Base-by-base conservation (phyloP, 1,140 invertebrate species). In the Macrocentrus cingulum region DNA sequence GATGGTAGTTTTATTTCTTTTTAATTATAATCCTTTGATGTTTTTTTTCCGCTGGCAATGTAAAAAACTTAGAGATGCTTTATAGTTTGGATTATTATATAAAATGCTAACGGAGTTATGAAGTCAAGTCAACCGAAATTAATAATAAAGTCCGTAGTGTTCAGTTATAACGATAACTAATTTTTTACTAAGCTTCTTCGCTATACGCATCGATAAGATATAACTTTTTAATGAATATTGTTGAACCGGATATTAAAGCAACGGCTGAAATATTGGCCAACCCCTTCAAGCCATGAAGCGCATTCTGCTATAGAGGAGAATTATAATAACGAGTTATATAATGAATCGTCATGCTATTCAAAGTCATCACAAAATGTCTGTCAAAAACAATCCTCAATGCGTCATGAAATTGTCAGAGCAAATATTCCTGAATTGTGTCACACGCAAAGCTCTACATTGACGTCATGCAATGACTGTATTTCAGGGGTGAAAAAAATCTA, bases 191-290 rank as follows among this genome's bases (percentile, higher is more conserved):
- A 13, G 15, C n/a, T 20, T 18, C 44, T 34, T 41, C 34, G 5
- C 25, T 52, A n/a, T 34, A 52, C 49, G 54, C 45, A 58, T 52
- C 56, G 23, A 58, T 48, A 51, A 22, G 56, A 39, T 51, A 36
- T 55, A 62, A 58, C 60, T 62, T 62, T 62, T 55, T 62, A 62
- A 62, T 62, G 51, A 62, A 62, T 55, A 59, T 51, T 62, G 56
- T 51, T 49, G 15, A 41, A 54, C 42, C 49, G 34, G 48, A 57
- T 48, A 44, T 55, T 50, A 56, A 36, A 51, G 34, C 49, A 15
- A 48, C 23, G 42, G 16, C 13, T 32, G 42, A 44, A 45, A 45
- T 60, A 60, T 60, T 49, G 52, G 52, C 42, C 22, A 37, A 41
- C 36, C 18, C 5, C 44, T 34, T 29, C 9, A 29, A 29, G 9